Percentiles rank a stretch among this genome's conserved stretches.
These are phyloP conservation scores for Reticulitermes lucifugus DNA, from an alignment of 2,888 invertebrate species.

Conservation along the genomic window DNA sequence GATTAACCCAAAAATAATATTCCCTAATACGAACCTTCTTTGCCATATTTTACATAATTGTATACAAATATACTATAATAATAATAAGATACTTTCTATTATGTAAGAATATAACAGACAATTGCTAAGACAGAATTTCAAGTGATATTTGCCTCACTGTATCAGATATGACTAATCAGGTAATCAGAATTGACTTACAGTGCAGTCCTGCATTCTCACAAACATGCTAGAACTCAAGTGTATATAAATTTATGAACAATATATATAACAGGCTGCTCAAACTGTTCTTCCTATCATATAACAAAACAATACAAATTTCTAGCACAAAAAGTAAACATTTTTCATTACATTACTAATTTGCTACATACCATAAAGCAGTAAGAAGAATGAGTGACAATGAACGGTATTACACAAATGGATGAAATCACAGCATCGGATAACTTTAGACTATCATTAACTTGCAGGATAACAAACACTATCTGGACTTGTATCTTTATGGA, in stretches of 20 bases:
- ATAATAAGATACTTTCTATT: not conserved
- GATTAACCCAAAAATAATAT: too few species aligned
- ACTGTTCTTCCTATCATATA: not conserved
- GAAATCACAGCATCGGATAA: conserved; percentile 3
- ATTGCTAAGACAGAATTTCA: not conserved
- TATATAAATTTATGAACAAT: not conserved
- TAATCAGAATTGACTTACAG: not conserved
- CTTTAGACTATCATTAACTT: not conserved
- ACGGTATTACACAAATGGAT: not conserved
- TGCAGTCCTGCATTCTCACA: not conserved
- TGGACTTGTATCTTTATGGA: too few species aligned
- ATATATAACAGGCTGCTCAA: not conserved
- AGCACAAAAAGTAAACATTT: not conserved
- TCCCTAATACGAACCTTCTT: not conserved
- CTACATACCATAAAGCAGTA: conserved; percentile 22
- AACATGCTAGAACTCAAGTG: not conserved
- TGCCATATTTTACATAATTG: too few species aligned
- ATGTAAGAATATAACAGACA: not conserved
- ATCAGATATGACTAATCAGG: not conserved
- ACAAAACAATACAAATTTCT: not conserved
- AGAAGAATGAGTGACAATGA: not conserved
- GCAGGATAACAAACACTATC: too few species aligned
- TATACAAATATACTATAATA: not conserved
- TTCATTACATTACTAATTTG: not conserved
- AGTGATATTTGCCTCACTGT: not conserved